These are phyloP conservation scores for Drosophila kanekoi DNA, from an alignment of 2,888 invertebrate species.

Conservation along the genomic window DNA sequence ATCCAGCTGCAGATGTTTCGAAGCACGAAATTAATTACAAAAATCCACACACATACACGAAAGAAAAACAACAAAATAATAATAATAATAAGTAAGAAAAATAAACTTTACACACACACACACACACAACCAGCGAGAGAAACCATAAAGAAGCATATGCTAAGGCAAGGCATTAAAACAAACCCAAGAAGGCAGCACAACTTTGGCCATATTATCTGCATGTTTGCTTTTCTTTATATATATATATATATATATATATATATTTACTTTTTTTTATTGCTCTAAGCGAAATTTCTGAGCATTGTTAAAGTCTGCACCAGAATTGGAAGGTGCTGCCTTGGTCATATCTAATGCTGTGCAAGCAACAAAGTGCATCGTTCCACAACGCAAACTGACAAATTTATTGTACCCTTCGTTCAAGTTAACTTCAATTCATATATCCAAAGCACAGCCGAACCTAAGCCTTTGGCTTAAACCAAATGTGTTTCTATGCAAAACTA, in stretches of 20 bases:
- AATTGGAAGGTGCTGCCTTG: constrained; percentile 15
- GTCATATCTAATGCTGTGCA: constrained; percentile 25
- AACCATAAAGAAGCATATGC: constrained; percentile 74
- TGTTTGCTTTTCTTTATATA: constrained; percentile 23
- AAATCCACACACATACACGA: constrained; percentile 42
- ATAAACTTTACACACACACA: constrained; percentile 73
- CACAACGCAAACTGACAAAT: neutral
- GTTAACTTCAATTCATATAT: too few relatives aligned
- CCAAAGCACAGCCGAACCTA: too few relatives aligned
- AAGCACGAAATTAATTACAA: constrained; percentile 79
- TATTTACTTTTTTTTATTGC: constrained; percentile 28
- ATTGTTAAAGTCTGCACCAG: constrained; percentile 25
- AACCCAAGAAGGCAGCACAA: constrained; percentile 53
- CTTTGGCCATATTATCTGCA: constrained; percentile 67
- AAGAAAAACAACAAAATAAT: constrained; percentile 57
- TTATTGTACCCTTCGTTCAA: neutral
- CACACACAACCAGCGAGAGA: constrained; percentile 35
- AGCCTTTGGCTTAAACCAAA: too few relatives aligned
- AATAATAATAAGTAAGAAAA: constrained; percentile 78
- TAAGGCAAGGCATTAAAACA: constrained; percentile 73
- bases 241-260: constrained; percentile 19
- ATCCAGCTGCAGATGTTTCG: constrained; percentile 80
- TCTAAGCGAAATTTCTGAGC: constrained; percentile 31
- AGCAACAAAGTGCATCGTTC: constrained; percentile 5
- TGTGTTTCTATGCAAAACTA: too few relatives aligned